Evolutionary conservation across 2,797 vertebrate genomes (phyloP).

Genomic region (Poecilia velifera): DNA sequence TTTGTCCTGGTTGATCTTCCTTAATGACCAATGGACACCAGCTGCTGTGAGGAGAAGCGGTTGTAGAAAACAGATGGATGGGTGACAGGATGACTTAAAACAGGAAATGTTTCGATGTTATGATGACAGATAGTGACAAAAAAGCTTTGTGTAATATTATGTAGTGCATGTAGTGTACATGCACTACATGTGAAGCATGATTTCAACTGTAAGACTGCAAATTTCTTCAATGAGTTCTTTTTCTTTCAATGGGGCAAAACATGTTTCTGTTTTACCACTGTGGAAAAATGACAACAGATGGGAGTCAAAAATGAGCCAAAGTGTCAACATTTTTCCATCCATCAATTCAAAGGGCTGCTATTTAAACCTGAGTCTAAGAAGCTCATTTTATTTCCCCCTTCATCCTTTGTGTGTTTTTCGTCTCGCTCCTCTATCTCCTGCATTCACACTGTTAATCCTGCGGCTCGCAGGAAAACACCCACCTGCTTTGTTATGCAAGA

Average conservation of each 20-base stretch:
- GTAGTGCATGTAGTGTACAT: neutral
- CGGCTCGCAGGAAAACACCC: conserved; percentile 60
- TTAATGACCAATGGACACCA: neutral
- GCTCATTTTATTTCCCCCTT: neutral
- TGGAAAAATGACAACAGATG: neutral
- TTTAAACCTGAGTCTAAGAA: neutral
- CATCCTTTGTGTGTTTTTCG: conserved; percentile 7
- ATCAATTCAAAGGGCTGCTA: neutral
- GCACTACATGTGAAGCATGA: neutral
- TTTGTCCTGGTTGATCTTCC: neutral
- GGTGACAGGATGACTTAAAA: neutral
- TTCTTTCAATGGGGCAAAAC: neutral
- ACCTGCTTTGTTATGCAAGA: conserved; percentile 68
- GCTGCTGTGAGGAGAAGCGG: neutral
- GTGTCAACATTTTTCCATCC: neutral
- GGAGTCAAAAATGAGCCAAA: neutral
- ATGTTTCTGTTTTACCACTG: neutral
- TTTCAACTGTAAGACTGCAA: neutral
- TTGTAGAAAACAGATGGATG: neutral
- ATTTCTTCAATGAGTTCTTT: neutral
- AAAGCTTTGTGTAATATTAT: neutral
- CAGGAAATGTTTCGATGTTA: neutral
- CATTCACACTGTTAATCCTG: conserved; percentile 53
- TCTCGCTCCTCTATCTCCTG: conserved; percentile 19
- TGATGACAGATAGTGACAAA: neutral